Evolutionary conservation across 1,140 invertebrate species (phyloP).

Genomic region (Mercenaria mercenaria): DNA sequence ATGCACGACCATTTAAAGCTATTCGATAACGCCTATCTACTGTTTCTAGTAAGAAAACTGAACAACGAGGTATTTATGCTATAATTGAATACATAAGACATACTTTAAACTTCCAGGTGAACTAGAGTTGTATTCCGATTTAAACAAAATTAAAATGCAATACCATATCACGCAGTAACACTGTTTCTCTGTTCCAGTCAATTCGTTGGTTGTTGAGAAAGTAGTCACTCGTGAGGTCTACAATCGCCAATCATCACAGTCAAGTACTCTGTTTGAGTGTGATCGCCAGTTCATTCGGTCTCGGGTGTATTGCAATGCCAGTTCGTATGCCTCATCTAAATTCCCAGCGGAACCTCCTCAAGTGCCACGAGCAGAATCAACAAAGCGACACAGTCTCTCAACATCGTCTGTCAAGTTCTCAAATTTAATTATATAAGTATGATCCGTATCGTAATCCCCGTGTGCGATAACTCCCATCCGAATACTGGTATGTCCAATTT

Average conservation of each 20-base stretch:
- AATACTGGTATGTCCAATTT: constrained; percentile 66
- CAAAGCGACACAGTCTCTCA: constrained; percentile 56
- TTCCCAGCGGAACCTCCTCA: neutral
- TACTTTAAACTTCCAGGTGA: no score
- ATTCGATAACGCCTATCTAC: no score
- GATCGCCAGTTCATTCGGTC: neutral
- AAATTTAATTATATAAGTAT: constrained; percentile 68
- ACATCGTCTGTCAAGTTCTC: constrained; percentile 64
- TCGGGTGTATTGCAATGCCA: constrained; percentile 42
- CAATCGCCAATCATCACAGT: constrained; percentile 41
- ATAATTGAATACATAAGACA: no score
- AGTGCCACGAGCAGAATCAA: constrained; percentile 48
- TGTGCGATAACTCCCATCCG: constrained; percentile 69
- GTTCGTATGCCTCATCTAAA: constrained; percentile 68
- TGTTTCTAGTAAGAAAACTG: no score
- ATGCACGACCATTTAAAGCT: no score
- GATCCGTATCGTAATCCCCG: constrained; percentile 68
- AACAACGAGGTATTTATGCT: no score
- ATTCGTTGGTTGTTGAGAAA: neutral
- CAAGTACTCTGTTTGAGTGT: constrained; percentile 5
- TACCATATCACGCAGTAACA: constrained; percentile 14
- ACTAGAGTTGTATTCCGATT: no score
- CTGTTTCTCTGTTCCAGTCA: constrained; percentile 16
- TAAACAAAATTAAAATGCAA: no score
- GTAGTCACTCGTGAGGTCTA: constrained; percentile 11